Evolutionary conservation across 2,797 vertebrate species (phyloP).

Genomic region (Epinephelus coioides): DNA sequence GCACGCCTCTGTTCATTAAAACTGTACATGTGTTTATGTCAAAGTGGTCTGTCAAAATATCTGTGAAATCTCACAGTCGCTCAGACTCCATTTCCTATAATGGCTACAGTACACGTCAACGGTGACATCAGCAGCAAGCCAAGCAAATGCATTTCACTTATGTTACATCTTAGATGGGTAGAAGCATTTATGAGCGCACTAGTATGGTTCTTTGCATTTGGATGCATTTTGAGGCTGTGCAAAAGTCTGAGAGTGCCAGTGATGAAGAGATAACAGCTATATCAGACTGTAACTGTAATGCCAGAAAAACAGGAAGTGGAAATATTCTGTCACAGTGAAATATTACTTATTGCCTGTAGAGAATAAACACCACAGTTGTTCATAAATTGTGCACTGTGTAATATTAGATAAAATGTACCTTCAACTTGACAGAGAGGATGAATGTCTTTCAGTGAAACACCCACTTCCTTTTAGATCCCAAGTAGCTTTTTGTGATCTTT

Average conservation of each 20-base stretch:
- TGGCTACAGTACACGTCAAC: not conserved
- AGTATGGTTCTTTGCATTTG: not conserved
- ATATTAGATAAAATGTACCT: slow-evolving; percentile 31
- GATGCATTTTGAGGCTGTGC: not conserved
- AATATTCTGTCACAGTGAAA: slow-evolving; percentile 5
- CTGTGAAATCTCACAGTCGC: slow-evolving; percentile 9
- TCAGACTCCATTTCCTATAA: not conserved
- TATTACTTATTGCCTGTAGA: slow-evolving; percentile 2
- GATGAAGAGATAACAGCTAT: slow-evolving; percentile 2
- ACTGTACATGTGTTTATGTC: not conserved
- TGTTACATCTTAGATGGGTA: slow-evolving; percentile 11
- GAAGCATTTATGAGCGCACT: slow-evolving; percentile 1
- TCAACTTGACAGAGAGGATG: slow-evolving; percentile 42
- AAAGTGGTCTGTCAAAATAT: not conserved
- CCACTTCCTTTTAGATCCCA: slow-evolving; percentile 59
- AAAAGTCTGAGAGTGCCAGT: not conserved
- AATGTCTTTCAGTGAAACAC: slow-evolving; percentile 42
- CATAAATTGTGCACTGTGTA: slow-evolving; percentile 10
- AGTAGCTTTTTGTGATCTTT: slow-evolving; percentile 71
- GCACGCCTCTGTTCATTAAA: not conserved
- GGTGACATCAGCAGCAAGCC: slow-evolving; percentile 19
- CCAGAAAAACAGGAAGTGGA: not conserved
- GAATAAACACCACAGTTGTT: not conserved
- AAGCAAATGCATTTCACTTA: slow-evolving; percentile 22
- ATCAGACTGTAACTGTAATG: not conserved